Percentiles rank a stretch among this genome's conserved stretches.
Conservation (phyloP, 2,888 invertebrate genomes). For the Perizoma affinitatum region DNA sequence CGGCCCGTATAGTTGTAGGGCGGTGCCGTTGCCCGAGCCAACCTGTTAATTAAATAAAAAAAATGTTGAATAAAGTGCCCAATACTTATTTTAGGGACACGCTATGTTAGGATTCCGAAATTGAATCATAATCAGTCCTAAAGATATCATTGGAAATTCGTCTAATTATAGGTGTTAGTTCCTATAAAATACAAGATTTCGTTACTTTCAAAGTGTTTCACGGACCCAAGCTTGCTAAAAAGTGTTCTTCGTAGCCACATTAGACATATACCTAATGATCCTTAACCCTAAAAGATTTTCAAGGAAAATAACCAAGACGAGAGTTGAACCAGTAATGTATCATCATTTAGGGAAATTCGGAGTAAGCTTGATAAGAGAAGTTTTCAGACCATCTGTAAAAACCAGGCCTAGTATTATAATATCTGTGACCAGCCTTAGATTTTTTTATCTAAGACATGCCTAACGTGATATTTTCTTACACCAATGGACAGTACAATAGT, state of each 20-base stretch:
- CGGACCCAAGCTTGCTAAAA: conserved; percentile 5
- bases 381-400: conserved; percentile 10
- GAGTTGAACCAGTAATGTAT: conserved; percentile 19
- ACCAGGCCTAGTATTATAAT: too few species aligned
- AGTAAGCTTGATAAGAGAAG: conserved; percentile 21
- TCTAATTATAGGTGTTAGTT: too few species aligned
- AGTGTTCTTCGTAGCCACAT: conserved; percentile 9
- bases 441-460: too few species aligned
- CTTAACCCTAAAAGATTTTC: conserved; percentile 5
- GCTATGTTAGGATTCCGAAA: too few species aligned
- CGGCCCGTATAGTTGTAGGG: conserved; percentile 92
- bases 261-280: conserved; percentile 7
- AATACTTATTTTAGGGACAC: too few species aligned
- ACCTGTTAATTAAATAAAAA: conserved; percentile 75
- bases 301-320: conserved; percentile 4
- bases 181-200: neutral
- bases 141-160: neutral
- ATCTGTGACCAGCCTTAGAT: too few species aligned
- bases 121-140: neutral
- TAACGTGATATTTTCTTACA: too few species aligned
- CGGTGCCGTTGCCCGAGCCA: conserved; percentile 91
- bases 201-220: conserved; percentile 2
- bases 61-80: too few species aligned
- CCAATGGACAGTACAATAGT: too few species aligned
- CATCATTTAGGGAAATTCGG: conserved; percentile 17